Evolutionary conservation across 2,888 invertebrate genomes (phyloP), one percentile per base, ranked within the genome.

Genomic region (Tenthredo amoena): DNA sequence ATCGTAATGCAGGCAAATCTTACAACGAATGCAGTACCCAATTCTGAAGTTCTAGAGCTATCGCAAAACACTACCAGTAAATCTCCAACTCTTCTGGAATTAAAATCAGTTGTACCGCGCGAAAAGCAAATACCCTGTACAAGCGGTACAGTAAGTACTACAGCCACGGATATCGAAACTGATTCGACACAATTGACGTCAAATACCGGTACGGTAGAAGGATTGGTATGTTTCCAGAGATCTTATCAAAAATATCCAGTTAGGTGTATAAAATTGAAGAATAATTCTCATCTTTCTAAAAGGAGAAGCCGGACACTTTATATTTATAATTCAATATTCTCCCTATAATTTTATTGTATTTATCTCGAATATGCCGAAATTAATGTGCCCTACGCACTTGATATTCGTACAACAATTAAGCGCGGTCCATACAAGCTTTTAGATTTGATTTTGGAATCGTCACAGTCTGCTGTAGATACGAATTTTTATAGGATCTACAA

Each of bases 401-500:
- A 31, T 65, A 65, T 26, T 65, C 65, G 26, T 31, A 65, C 65
- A 26, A 65, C 10, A 65, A 65, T 65, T 65, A 26, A 26, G 65
- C 31, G 7, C 65, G 31, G 26, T 62, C 21, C 65, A 31, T 31
- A 65, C 26, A 26, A 10, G 65, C 5, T 65, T 65, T 26, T 65
- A 37, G 37, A 37, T 72, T 72, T 37, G 18, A 72, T 37, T 40
- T n/a, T 72, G 37, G n/a, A 72, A 34, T 72, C 40, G 71, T 72
- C 37, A 72, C n/a, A 72, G 37, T 72, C 71, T 12, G 37, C 40
- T 72, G 18, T 9, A 37, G 1, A 68, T 68, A 18, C 3, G n/a
- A 72, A 15, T 72, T 37, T 37, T 72, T 40, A 72, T 72, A 72
- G 71, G n/a, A 72, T 72, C 71, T 72, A 72, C 71, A n/a, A 72